These are phyloP conservation scores for Neodiprion pinetum DNA, from an alignment of 1,140 invertebrate species.

Conservation along the genomic window DNA sequence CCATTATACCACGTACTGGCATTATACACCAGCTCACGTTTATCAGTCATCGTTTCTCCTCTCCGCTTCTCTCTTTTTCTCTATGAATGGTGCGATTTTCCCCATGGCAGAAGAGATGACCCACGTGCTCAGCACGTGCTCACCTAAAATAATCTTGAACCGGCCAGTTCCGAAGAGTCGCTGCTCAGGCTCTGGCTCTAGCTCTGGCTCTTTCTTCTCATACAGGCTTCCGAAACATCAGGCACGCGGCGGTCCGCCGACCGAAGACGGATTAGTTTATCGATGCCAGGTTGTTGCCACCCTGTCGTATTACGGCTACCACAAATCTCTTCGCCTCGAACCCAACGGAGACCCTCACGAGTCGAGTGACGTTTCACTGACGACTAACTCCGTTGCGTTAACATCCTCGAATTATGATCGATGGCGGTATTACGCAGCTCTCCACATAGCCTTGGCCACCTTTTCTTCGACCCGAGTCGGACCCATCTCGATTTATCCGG, in stretches of 20 bases:
- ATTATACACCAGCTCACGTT: neutral
- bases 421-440: no score
- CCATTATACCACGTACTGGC: neutral
- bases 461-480: no score
- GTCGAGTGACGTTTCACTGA: neutral
- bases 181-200: slow-evolving; percentile 12
- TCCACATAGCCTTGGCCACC: no score
- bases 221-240: no score
- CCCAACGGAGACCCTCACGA: neutral
- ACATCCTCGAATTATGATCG: no score
- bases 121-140: slow-evolving; percentile 27
- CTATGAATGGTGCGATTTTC: neutral
- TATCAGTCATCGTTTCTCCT: neutral
- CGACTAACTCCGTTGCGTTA: neutral
- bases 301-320: neutral
- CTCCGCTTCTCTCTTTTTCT: neutral
- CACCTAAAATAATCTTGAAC: neutral
- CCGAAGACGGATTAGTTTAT: slow-evolving; percentile 7
- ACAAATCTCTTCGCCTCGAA: neutral
- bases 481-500: no score
- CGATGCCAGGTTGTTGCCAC: slow-evolving; percentile 6
- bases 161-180: no score
- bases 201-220: neutral
- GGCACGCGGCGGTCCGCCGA: no score
- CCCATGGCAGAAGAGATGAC: neutral